Conservation (phyloP, 2,797 vertebrate species). For the Xenentodon cancila region DNA sequence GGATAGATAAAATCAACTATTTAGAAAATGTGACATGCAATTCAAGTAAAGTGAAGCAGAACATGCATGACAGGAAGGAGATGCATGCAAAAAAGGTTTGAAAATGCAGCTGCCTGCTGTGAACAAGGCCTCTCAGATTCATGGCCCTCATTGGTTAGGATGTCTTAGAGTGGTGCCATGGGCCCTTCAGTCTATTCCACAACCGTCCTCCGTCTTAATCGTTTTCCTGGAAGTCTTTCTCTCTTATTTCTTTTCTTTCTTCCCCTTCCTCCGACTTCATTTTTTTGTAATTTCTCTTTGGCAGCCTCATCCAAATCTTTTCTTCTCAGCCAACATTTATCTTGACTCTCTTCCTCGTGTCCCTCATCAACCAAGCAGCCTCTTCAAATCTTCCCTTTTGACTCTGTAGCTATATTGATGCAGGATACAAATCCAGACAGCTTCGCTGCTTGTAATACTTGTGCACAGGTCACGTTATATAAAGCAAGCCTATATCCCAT, state of each 20-base stretch:
- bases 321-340: constrained; percentile 9
- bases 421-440: constrained; percentile 30
- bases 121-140: constrained; percentile 71
- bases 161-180: constrained; percentile 58
- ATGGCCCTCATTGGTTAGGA: constrained; percentile 63
- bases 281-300: constrained; percentile 34
- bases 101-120: constrained; percentile 73
- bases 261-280: constrained; percentile 53
- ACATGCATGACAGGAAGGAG: constrained; percentile 22
- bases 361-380: constrained; percentile 42
- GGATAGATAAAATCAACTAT: constrained; percentile 31
- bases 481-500: constrained; percentile 2
- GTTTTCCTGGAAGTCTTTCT: constrained; percentile 65
- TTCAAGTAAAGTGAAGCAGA: constrained; percentile 38
- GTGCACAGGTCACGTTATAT: constrained; percentile 10
- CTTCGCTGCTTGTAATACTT: constrained; percentile 21
- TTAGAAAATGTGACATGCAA: constrained; percentile 45
- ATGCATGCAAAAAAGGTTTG: constrained; percentile 37
- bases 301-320: constrained; percentile 51
- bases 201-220: constrained; percentile 56
- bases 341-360: constrained; percentile 17
- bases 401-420: constrained; percentile 4
- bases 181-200: constrained; percentile 59
- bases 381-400: constrained; percentile 28
- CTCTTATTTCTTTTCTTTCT: constrained; percentile 56